phyloP scores from a whole-genome alignment of 2,113 vertebrate species.

The Balaenoptera acutorostrata region DNA sequence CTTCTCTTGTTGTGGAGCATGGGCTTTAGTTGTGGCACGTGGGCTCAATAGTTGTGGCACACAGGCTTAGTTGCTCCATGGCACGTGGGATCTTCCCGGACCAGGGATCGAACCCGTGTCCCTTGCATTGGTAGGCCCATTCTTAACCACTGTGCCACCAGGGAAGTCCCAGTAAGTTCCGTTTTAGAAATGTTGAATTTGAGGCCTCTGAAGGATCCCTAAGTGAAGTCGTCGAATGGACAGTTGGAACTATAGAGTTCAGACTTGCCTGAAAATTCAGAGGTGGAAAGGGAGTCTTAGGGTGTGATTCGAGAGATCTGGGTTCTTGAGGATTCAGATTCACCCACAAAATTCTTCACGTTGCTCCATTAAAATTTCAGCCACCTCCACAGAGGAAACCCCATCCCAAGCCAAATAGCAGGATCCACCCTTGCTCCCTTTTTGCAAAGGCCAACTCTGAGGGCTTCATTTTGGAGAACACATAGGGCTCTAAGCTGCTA shows the following conservation, averaged over 20 bases:
- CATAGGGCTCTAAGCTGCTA: not conserved
- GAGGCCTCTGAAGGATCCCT: not conserved
- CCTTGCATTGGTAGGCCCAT: too few relatives aligned
- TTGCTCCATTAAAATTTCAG: not conserved
- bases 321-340: not conserved
- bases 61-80: too few relatives aligned
- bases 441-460: not conserved
- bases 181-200: not conserved
- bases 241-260: not conserved
- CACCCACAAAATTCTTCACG: not conserved
- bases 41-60: too few relatives aligned
- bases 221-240: not conserved
- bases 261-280: not conserved
- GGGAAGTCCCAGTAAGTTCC: not conserved
- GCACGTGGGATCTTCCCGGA: too few relatives aligned
- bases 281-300: not conserved
- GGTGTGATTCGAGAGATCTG: not conserved
- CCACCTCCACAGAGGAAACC: rapidly evolving
- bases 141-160: too few relatives aligned
- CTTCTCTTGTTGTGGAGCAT: too few relatives aligned
- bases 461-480: not conserved
- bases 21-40: too few relatives aligned
- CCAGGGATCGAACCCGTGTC: too few relatives aligned
- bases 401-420: too few relatives aligned
- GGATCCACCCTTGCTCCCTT: not conserved